Conservation (phyloP, 2,113 vertebrate species). For the Cichladusa arquata region DNA sequence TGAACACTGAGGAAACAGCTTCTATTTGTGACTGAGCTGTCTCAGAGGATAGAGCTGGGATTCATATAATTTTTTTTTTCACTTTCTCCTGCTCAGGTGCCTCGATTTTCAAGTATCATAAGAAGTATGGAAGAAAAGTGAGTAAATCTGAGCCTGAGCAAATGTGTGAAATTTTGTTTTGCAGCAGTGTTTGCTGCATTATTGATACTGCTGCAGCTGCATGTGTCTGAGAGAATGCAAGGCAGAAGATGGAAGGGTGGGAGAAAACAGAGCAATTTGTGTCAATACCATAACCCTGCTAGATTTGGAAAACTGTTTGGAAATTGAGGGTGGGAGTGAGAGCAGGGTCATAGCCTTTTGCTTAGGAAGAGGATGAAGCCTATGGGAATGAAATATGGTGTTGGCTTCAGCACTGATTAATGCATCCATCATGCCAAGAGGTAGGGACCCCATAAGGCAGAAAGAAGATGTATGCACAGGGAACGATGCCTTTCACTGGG, state of each 20-base stretch:
- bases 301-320: background rate
- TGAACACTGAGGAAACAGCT: background rate
- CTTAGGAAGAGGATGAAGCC: background rate
- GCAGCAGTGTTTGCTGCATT: background rate
- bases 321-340: background rate
- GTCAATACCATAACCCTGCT: background rate
- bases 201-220: background rate
- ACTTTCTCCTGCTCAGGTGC: constrained; percentile 7
- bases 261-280: background rate
- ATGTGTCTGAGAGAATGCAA: background rate
- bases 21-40: background rate
- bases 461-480: background rate
- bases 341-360: background rate
- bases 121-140: constrained; percentile 20
- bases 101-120: background rate
- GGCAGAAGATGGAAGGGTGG: background rate
- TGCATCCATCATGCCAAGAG: background rate
- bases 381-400: background rate
- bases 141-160: background rate
- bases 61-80: background rate
- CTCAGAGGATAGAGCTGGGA: background rate
- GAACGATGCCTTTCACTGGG: background rate
- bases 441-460: background rate
- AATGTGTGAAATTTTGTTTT: background rate
- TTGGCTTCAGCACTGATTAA: background rate